A percentile compares a stretch with the other conserved stretches of the same genome.
Conservation (phyloP, 2,888 invertebrate genomes). For the Minunthozetes semirufus region DNA sequence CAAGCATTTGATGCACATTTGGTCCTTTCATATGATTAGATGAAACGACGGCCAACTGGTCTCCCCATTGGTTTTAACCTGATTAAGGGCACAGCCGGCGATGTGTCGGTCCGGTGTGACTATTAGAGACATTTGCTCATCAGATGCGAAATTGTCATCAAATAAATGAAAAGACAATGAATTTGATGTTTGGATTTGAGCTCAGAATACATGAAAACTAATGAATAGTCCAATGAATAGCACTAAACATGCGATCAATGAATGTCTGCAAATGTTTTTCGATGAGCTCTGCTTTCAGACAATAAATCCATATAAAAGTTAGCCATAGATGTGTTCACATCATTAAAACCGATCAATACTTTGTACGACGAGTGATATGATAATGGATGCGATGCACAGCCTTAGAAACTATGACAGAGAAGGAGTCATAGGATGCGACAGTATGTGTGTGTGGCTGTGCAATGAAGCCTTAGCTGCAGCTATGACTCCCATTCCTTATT, state of each 20-base stretch:
- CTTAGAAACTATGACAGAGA: not conserved
- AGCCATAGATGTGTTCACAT: not conserved
- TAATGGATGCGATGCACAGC: not conserved
- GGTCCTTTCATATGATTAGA: conserved; percentile 3
- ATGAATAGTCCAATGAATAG: no score
- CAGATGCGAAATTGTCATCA: not conserved
- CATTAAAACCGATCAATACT: not conserved
- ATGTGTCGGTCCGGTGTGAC: not conserved
- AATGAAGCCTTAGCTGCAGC: not conserved
- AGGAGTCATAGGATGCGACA: not conserved
- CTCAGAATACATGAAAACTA: not conserved
- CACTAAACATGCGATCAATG: no score
- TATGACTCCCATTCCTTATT: not conserved
- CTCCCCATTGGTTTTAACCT: conserved; percentile 6
- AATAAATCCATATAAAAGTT: not conserved
- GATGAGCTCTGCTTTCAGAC: not conserved
- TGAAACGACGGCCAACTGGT: not conserved
- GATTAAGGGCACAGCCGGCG: not conserved
- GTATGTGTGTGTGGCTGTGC: not conserved
- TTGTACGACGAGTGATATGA: not conserved
- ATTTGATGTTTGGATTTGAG: not conserved
- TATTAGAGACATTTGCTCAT: not conserved
- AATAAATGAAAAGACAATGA: not conserved
- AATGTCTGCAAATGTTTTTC: not conserved
- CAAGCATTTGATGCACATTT: not conserved